These are phyloP conservation scores for Sebastolobus alascanus DNA, from an alignment of 2,797 vertebrate species.

Conservation along the genomic window DNA sequence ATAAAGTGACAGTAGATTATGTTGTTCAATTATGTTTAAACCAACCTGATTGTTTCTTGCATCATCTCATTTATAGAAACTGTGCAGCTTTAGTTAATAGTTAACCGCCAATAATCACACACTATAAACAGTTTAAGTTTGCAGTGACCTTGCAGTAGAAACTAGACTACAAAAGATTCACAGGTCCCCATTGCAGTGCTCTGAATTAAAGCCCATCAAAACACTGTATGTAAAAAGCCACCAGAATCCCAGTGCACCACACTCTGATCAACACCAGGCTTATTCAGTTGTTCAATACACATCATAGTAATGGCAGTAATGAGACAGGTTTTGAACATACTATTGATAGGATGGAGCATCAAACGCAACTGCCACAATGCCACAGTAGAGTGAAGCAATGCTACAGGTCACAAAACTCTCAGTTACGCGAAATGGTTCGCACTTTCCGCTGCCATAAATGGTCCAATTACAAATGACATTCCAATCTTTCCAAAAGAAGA, in stretches of 20 bases:
- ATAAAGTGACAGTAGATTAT: background rate
- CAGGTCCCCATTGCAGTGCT: conserved; percentile 21
- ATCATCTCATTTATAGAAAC: background rate
- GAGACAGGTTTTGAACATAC: background rate
- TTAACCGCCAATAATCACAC: background rate
- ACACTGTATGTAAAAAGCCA: conserved; percentile 28
- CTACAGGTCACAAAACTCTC: background rate
- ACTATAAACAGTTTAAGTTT: background rate
- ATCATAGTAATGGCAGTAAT: background rate
- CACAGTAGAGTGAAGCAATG: background rate
- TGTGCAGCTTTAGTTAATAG: background rate
- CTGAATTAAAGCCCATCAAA: conserved; percentile 7
- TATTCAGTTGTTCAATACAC: background rate
- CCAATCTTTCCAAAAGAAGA: background rate
- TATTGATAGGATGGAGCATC: background rate
- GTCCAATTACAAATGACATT: background rate
- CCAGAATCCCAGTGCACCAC: conserved; percentile 52
- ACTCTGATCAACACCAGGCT: conserved; percentile 43
- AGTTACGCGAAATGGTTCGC: background rate
- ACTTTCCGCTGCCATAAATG: background rate
- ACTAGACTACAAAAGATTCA: conserved; percentile 9
- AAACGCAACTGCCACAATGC: background rate
- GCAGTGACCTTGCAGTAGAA: background rate
- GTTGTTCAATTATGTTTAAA: background rate
- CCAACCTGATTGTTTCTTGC: background rate